Evolutionary conservation across 1,140 invertebrate species (phyloP).

Genomic region (Hylyphantes graminicola): DNA sequence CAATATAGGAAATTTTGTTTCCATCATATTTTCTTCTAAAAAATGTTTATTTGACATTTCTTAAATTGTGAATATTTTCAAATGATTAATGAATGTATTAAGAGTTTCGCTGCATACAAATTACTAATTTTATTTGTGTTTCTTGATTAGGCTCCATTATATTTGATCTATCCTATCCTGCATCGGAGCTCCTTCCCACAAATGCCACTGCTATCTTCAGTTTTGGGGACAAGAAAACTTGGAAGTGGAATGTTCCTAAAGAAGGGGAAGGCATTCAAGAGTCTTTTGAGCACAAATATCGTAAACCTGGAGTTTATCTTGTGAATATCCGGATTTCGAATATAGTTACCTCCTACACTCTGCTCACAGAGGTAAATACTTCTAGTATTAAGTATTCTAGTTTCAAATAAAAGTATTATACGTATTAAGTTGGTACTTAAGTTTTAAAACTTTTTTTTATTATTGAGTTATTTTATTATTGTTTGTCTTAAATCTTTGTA

Average conservation of each 20-base stretch:
- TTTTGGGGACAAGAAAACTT: slow-evolving; percentile 63
- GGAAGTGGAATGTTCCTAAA: slow-evolving; percentile 63
- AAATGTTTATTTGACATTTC: too few relatives aligned
- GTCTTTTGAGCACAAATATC: slow-evolving; percentile 62
- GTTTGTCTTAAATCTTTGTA: not conserved
- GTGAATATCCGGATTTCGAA: slow-evolving; percentile 63
- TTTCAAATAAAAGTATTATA: not conserved
- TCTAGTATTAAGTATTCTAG: not conserved
- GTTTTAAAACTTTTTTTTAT: not conserved
- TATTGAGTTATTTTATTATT: not conserved
- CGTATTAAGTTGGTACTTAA: not conserved
- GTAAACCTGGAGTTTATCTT: slow-evolving; percentile 62
- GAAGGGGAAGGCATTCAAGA: slow-evolving; percentile 58
- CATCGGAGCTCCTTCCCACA: slow-evolving; percentile 62
- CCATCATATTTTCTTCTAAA: too few relatives aligned
- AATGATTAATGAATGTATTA: not conserved
- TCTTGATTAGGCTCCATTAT: slow-evolving; percentile 54
- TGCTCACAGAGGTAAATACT: slow-evolving; percentile 60
- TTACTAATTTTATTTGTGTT: not conserved
- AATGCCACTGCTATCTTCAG: slow-evolving; percentile 63
- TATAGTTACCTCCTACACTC: slow-evolving; percentile 61
- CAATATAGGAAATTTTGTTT: too few relatives aligned
- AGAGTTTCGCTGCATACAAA: too few relatives aligned
- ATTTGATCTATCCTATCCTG: slow-evolving; percentile 62
- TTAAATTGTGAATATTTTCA: not conserved